Conservation (phyloP, 2,888 invertebrate genomes). For the Schizotus pectinicornis region DNA sequence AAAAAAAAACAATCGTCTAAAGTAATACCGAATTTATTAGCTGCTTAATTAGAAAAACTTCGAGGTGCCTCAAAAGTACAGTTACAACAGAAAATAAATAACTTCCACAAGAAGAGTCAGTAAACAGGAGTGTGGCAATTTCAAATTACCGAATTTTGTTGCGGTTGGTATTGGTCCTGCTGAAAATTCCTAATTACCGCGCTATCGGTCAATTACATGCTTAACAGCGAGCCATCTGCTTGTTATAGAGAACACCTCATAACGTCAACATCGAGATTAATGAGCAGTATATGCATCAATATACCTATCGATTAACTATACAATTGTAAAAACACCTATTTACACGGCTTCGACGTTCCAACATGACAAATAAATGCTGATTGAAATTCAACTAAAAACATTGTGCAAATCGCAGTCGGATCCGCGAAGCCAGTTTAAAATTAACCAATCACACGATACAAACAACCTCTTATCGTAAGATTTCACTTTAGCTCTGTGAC, state of each 20-base stretch:
- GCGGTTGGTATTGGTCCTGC: background rate
- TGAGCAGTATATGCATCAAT: constrained; percentile 44
- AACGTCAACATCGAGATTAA: constrained; percentile 37
- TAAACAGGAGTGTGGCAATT: background rate
- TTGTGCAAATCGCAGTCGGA: constrained; percentile 9
- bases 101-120: constrained; percentile 1
- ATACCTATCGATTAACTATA: constrained; percentile 42
- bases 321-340: constrained; percentile 43
- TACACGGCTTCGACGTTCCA: constrained; percentile 36
- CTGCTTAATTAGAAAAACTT: constrained; percentile 13
- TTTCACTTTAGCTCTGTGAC: constrained; percentile 17
- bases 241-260: constrained; percentile 28
- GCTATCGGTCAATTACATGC: background rate
- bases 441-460: constrained; percentile 29
- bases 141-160: background rate
- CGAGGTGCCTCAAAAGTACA: constrained; percentile 25
- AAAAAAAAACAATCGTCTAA: background rate
- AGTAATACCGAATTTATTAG: constrained; percentile 6
- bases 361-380: constrained; percentile 32
- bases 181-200: background rate
- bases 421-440: constrained; percentile 8
- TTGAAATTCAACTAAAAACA: constrained; percentile 9
- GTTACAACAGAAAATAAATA: constrained; percentile 11
- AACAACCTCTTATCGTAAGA: constrained; percentile 21
- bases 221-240: constrained; percentile 1